phyloP scores from a whole-genome alignment of 2,113 vertebrate genomes.

The Plotosus lineatus region DNA sequence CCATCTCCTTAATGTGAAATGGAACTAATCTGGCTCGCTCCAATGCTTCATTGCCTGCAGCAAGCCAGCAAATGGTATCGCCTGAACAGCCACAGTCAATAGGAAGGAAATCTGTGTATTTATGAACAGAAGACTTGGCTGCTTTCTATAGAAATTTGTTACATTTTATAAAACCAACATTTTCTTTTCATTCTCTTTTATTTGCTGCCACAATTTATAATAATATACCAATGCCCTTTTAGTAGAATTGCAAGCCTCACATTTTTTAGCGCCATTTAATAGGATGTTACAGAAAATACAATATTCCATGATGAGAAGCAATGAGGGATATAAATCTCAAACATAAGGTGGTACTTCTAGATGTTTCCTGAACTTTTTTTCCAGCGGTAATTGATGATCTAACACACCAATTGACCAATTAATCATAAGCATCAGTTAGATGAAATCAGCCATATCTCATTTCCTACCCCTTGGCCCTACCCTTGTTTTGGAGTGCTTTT shows the following conservation, averaged over 20 bases:
- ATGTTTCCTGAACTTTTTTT: not conserved
- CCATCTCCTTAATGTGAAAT: conserved; percentile 30
- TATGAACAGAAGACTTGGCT: conserved; percentile 4
- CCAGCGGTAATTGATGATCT: no score
- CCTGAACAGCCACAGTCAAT: conserved; percentile 20
- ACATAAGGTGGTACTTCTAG: not conserved
- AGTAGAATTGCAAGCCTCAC: not conserved
- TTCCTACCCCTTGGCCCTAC: no score
- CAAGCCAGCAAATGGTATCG: conserved; percentile 13
- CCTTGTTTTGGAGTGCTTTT: no score
- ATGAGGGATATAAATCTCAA: not conserved
- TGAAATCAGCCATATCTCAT: no score
- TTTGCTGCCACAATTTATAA: not conserved
- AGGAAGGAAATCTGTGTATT: conserved; percentile 7
- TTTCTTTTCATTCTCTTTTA: not conserved
- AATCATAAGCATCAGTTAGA: no score
- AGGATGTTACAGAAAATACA: not conserved
- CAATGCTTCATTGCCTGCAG: conserved; percentile 16
- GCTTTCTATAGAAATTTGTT: conserved; percentile 10
- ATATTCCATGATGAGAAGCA: not conserved
- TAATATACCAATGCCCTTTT: conserved; percentile 6
- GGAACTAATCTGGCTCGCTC: conserved; percentile 21
- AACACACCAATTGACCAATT: no score
- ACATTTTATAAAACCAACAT: not conserved
- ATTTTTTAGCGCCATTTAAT: not conserved